Evolutionary conservation across 1,140 invertebrate genomes (phyloP), one percentile per base, ranked within the genome.

Genomic region (Papilio polyxenes): DNA sequence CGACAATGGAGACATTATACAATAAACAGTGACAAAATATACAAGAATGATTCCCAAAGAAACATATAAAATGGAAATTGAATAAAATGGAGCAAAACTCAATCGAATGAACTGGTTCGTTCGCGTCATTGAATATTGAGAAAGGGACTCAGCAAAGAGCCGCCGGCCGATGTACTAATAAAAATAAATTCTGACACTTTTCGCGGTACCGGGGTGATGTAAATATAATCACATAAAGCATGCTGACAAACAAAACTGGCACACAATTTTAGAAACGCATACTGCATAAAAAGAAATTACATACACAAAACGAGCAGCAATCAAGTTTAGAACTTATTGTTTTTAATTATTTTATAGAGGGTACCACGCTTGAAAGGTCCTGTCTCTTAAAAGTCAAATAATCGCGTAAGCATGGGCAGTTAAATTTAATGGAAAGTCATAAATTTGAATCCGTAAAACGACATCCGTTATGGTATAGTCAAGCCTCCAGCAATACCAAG

Each of bases 401-500:
- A 20, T 17, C 51, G 15, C 51, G 62, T 56, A 37, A 48, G 48
- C 75, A 23, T n/a, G 40, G 44, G 78, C 56, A 20, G 44, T 80
- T 69, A 80, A 65, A 80, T 69, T 48, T 80, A 80, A 80, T 80
- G 78, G 78, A 72, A 83, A 81, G 65, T 83, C 77, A 87, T 88
- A 87, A 86, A 89, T 90, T 88, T 88, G 84, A 89, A 89, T 90
- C 82, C 53, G 83, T 79, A 65, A 81, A 81, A 83, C 86, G 84
- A 86, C 84, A 86, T 89, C 87, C 85, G 87, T 87, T 85, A 86
- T 81, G 81, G 85, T 82, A 84, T 86, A 86, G 82, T 86, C 84
- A 82, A 82, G 65, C 51, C 69, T 75, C 77, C 72, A 76, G 62
- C 74, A 9, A 48, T 69, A 78, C 87, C 82, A 79, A 77, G 84